Evolutionary conservation across 2,113 vertebrate genomes (phyloP), one percentile per base, ranked within the genome.

Genomic region (Tautogolabrus adspersus): DNA sequence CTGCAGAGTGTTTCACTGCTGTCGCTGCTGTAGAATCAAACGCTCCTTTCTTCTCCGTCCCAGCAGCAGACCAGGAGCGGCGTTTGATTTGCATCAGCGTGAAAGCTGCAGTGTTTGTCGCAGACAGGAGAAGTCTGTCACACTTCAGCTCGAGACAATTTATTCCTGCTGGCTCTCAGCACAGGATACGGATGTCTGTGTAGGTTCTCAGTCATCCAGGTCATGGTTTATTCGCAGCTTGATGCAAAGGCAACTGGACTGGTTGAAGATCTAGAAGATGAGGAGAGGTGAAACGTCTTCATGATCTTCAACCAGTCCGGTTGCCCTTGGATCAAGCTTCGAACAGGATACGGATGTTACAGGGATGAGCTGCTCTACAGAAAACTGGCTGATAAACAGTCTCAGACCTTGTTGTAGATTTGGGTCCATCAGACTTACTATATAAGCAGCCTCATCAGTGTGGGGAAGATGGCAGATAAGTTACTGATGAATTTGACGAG

Each of bases 41-140:
- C 44, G 44, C 57, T 72, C 60, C 71, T 87, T 77, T 88, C 76
- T 82, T 40, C 71, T 46, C 42, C 46, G 10, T 40, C 58, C 6
- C 68, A 37, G 82, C 71, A 81, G 75, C 85, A 88, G 78, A 72
- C 19, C 13, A 64, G 42, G 75, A 47, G 49, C 77, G 54, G 76
- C 18, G 30, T 60, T 74, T 75, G 52, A 92, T 89, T 91, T 77
- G 79, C 82, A 87, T 90, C 68, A 22, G 75, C 59, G 49, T 91
- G 83, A 90, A 85, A 85, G 85, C 72, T 59, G 70, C 77, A 76
- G 87, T 84, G 86, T 89, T 70, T 47, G 72, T 55, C 22, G 72
- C 82, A 60, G 77, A 74, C 79, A 69, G 67, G 78, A 30, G 69
- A 12, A 60, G 74, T 75, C 79, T 38, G 52, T 75, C 66, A 52